phyloP scores from a whole-genome alignment of 2,888 invertebrate genomes.

The Galeruca laticollis region DNA sequence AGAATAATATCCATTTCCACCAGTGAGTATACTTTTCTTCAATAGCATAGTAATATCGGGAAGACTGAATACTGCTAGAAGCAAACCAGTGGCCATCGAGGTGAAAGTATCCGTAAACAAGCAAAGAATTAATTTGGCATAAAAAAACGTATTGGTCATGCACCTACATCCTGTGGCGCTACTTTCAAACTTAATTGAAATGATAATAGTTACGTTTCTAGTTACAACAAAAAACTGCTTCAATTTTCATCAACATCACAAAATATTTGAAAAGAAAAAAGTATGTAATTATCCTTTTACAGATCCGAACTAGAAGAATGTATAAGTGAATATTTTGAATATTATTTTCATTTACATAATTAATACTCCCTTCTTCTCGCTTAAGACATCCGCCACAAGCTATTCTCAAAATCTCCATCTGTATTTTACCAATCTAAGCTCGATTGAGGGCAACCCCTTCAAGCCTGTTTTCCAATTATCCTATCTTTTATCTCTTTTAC shows the following conservation, averaged over 20 bases:
- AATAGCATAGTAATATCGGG: background rate
- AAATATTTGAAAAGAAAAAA: constrained; percentile 22
- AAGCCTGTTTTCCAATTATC: too few species aligned
- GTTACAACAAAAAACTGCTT: constrained; percentile 41
- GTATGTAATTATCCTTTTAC: constrained; percentile 16
- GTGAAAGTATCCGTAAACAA: constrained; percentile 42
- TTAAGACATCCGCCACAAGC: too few species aligned
- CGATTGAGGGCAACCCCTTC: too few species aligned
- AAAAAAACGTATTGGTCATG: constrained; percentile 38
- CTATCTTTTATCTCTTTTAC: too few species aligned
- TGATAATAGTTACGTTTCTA: constrained; percentile 51
- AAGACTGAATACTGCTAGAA: background rate
- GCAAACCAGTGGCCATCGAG: constrained; percentile 13
- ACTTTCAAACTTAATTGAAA: constrained; percentile 51
- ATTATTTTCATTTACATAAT: too few species aligned
- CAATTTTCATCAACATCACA: constrained; percentile 41
- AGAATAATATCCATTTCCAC: background rate
- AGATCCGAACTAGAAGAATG: constrained; percentile 17
- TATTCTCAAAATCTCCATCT: too few species aligned
- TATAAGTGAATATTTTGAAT: too few species aligned
- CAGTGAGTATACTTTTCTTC: background rate
- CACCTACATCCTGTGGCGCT: constrained; percentile 42
- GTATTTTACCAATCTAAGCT: too few species aligned
- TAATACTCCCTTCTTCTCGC: too few species aligned
- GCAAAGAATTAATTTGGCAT: constrained; percentile 37